Conservation (phyloP, 1,140 invertebrate species). For the Aphis gossypii region DNA sequence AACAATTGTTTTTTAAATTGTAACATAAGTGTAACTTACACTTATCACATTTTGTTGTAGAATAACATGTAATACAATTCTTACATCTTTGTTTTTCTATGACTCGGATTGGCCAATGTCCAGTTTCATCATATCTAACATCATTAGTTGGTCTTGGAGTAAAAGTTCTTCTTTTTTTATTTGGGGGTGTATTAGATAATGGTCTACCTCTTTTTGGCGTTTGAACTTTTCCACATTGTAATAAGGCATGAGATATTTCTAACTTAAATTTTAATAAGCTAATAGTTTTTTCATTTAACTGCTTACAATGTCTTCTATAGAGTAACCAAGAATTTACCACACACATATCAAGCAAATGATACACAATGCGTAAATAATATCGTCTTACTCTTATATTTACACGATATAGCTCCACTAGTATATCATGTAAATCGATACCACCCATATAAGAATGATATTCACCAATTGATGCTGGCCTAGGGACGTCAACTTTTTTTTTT, state of each 20-base stretch:
- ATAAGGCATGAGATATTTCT: neutral
- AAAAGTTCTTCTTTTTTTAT: no score
- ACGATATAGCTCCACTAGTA: neutral
- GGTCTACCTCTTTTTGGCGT: no score
- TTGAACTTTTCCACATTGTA: neutral
- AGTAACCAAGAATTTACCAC: neutral
- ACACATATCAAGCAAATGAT: neutral
- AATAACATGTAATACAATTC: no score
- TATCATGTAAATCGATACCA: neutral
- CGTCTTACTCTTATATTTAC: neutral
- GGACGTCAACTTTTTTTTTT: conserved; percentile 62
- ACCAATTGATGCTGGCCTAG: conserved; percentile 60
- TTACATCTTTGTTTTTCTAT: no score
- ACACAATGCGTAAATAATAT: neutral
- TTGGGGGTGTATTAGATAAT: no score
- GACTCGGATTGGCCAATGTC: no score
- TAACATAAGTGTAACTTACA: no score
- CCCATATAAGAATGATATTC: conserved; percentile 61
- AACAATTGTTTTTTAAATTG: no score
- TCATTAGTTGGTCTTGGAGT: no score
- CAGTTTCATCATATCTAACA: no score
- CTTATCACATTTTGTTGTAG: no score
- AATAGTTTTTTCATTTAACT: neutral
- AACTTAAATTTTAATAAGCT: neutral
- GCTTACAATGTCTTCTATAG: neutral